phyloP scores from a whole-genome alignment of 2,888 invertebrate genomes.

The Rhopalosiphum nymphaeae region DNA sequence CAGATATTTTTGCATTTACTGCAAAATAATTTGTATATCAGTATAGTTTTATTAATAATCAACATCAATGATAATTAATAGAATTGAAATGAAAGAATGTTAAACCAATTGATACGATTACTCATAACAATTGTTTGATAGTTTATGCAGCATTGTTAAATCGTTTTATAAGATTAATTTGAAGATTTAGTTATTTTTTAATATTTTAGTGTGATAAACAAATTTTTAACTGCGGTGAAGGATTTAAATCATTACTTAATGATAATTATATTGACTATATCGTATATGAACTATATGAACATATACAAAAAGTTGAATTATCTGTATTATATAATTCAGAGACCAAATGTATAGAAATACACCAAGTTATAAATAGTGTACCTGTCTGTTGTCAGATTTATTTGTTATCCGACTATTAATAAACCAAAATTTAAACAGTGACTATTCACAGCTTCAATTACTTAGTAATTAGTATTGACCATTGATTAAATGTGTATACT shows the following conservation, averaged over 20 bases:
- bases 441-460: too few species aligned
- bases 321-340: neutral
- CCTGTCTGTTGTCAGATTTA: neutral
- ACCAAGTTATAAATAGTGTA: neutral
- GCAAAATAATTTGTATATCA: neutral
- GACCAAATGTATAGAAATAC: neutral
- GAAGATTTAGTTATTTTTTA: neutral
- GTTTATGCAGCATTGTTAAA: neutral
- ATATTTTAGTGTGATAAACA: neutral
- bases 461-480: too few species aligned
- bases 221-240: neutral
- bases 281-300: neutral
- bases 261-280: neutral
- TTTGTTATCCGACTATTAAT: neutral
- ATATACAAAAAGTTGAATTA: neutral
- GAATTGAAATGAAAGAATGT: neutral
- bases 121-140: too few species aligned
- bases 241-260: neutral
- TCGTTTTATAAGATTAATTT: too few species aligned
- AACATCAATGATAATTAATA: neutral
- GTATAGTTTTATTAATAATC: neutral
- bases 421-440: neutral
- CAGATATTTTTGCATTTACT: too few species aligned
- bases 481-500: neutral
- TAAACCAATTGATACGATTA: neutral